Evolutionary conservation across 2,113 vertebrate species (phyloP), one percentile per base, ranked within the genome.

Genomic region (Ctenodactylus gundi): DNA sequence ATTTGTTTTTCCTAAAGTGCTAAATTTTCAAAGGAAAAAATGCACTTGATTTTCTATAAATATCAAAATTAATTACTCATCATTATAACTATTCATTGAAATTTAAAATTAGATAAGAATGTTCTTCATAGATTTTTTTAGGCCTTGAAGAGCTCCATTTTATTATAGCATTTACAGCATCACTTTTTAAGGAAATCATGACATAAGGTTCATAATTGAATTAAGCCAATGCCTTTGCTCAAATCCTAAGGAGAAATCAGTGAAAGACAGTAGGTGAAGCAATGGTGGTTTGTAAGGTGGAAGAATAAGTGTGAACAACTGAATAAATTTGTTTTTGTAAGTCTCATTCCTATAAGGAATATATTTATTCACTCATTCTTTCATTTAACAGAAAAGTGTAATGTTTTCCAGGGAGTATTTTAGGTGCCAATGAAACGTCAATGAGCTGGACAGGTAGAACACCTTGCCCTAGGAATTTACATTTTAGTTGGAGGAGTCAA

Each of bases 61-160:
- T 97, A 97, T 85, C 15, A 23, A 96, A 97, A 97, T 97, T 96
- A 96, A 95, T 97, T 94, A 96, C 92, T 97, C 94, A 97, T 96
- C 23, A 3, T 94, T 96, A 75, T 94, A 97, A 93, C 85, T 96
- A 78, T 93, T 96, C 84, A 95, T 97, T 96, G 95, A 97, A 97
- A 88, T 96, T 95, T 89, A 94, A 96, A 97, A 95, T 96, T 95
- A 96, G 90, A 92, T 96, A 90, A 96, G 84, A 83, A 96, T 93
- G 85, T 96, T 96, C 89, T 89, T 96, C 76, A 29, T 96, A 87
- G 91, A 68, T 77, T 96, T 94, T 94, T 95, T 94, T 94, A 72
- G 95, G 85, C 68, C 36, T 81, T 76, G 39, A 92, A 95, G 87
- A 92, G 87, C 96, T 96, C 81, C 44, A 77, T 93, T 96, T 96